These are phyloP conservation scores for Plutomurus gul DNA, from an alignment of 1,140 invertebrate species.

Conservation along the genomic window DNA sequence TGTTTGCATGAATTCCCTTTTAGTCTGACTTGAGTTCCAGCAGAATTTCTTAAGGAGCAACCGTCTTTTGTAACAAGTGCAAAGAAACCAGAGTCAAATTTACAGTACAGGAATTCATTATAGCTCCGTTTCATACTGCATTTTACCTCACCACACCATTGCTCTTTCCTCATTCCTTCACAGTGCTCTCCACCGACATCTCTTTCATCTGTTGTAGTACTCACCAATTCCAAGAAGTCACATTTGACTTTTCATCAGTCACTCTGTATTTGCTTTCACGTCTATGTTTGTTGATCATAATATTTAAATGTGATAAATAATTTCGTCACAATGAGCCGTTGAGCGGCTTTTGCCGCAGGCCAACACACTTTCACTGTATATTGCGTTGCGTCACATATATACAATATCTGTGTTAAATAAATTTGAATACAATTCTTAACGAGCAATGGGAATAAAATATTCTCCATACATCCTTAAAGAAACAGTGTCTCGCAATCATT, in stretches of 20 bases:
- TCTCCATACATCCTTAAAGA: too few relatives aligned
- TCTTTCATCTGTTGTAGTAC: background rate
- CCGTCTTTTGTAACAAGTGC: background rate
- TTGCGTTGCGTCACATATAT: too few relatives aligned
- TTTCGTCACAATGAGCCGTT: background rate
- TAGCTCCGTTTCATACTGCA: background rate
- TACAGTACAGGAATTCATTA: background rate
- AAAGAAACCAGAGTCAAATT: background rate
- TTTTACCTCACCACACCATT: background rate
- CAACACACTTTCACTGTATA: too few relatives aligned
- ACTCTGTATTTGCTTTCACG: background rate
- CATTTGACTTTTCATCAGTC: background rate
- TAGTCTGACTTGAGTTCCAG: background rate
- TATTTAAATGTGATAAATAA: background rate
- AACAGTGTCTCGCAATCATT: too few relatives aligned
- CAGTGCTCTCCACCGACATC: background rate
- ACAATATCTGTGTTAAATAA: too few relatives aligned
- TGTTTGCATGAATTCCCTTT: constrained; percentile 27
- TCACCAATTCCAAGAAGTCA: background rate
- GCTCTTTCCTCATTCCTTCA: background rate
- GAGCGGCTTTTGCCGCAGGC: too few relatives aligned
- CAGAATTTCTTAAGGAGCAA: constrained; percentile 17
- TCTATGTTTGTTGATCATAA: background rate
- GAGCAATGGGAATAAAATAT: too few relatives aligned
- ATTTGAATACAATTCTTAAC: too few relatives aligned